These are phyloP conservation scores for Abscondita cerata DNA, from an alignment of 2,888 invertebrate species.

Conservation along the genomic window DNA sequence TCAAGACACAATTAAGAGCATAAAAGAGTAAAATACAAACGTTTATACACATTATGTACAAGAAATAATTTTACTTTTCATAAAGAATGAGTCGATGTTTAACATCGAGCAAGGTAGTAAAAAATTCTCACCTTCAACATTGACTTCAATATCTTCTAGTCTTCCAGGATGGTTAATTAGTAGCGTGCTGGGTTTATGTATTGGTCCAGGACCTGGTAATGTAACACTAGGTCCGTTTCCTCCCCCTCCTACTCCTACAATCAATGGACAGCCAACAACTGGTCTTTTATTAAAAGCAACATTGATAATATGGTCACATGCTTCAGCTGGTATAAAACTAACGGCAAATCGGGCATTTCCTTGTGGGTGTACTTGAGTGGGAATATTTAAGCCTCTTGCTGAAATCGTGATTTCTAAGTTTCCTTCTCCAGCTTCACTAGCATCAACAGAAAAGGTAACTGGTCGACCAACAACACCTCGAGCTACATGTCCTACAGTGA, in stretches of 20 bases:
- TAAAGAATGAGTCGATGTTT: not conserved
- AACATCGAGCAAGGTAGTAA: not conserved
- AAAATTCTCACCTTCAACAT: constrained; percentile 85
- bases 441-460: constrained; percentile 95
- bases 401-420: constrained; percentile 97
- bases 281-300: constrained; percentile 96
- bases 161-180: constrained; percentile 83
- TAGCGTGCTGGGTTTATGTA: constrained; percentile 74
- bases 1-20: constrained; percentile 46
- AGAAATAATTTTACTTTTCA: not conserved
- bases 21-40: constrained; percentile 43
- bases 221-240: constrained; percentile 73
- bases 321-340: constrained; percentile 93
- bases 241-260: constrained; percentile 76
- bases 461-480: constrained; percentile 86
- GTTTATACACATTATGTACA: constrained; percentile 6
- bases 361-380: constrained; percentile 91
- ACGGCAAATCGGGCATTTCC: constrained; percentile 93
- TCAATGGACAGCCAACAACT: constrained; percentile 89
- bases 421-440: constrained; percentile 96
- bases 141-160: constrained; percentile 93
- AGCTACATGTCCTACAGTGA: constrained; percentile 79
- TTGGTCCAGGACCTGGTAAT: constrained; percentile 74
- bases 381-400: constrained; percentile 90
- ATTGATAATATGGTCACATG: constrained; percentile 93